phyloP scores from a whole-genome alignment of 2,113 vertebrate species.

The Lagenorhynchus albirostris region DNA sequence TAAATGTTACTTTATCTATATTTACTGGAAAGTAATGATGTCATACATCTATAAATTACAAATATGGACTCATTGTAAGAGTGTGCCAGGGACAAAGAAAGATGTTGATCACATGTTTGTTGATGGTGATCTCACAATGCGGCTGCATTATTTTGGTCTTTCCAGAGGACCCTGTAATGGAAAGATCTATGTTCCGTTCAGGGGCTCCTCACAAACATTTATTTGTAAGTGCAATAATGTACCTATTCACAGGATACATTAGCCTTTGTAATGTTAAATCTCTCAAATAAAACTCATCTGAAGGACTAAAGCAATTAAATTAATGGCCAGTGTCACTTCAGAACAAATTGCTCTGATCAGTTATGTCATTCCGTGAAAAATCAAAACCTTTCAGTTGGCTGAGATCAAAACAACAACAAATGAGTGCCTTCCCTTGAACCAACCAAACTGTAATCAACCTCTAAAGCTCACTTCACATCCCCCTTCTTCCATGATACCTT shows the following conservation, averaged over 20 bases:
- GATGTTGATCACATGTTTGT: neutral
- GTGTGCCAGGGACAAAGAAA: neutral
- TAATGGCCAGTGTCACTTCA: constrained; percentile 41
- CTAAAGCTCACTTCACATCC: neutral
- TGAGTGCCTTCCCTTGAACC: neutral
- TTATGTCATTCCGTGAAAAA: constrained; percentile 50
- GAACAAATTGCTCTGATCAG: constrained; percentile 38
- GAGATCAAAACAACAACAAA: constrained; percentile 36
- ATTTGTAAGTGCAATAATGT: neutral
- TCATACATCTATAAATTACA: constrained; percentile 19
- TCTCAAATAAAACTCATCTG: constrained; percentile 47
- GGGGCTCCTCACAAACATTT: constrained; percentile 14
- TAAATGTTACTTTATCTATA: neutral
- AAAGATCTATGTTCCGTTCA: constrained; percentile 7
- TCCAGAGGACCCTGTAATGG: neutral
- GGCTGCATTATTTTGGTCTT: neutral
- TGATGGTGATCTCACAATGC: neutral
- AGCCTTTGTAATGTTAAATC: constrained; percentile 27
- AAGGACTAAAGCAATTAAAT: constrained; percentile 47
- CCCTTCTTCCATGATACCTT: neutral
- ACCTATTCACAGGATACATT: constrained; percentile 2
- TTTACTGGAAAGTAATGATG: constrained; percentile 5
- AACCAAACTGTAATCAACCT: constrained; percentile 13
- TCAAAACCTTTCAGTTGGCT: neutral
- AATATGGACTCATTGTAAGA: neutral